Evolutionary conservation across 2,888 invertebrate species (phyloP).

Genomic region (Oxyscelio sp.): DNA sequence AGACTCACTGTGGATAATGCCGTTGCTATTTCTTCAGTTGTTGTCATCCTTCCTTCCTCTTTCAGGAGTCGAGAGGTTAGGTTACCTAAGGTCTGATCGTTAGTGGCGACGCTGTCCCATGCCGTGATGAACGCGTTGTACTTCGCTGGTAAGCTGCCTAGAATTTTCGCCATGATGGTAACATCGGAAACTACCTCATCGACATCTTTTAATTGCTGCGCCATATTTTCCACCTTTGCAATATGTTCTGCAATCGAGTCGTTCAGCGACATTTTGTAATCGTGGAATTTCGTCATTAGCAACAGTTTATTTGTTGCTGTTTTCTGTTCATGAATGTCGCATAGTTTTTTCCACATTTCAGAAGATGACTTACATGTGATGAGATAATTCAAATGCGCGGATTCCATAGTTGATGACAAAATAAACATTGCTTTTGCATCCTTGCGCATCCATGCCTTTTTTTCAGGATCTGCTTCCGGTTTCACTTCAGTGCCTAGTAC

Average conservation of each 20-base stretch:
- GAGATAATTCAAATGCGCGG: slow-evolving; percentile 66
- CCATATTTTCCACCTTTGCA: slow-evolving; percentile 69
- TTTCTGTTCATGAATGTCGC: slow-evolving; percentile 75
- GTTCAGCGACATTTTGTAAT: slow-evolving; percentile 61
- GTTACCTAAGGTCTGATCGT: slow-evolving; percentile 55
- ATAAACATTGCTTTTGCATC: slow-evolving; percentile 78
- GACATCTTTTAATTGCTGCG: slow-evolving; percentile 67
- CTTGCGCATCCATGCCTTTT: too few species aligned
- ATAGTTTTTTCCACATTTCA: slow-evolving; percentile 76
- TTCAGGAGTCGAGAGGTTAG: slow-evolving; percentile 69
- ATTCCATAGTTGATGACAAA: slow-evolving; percentile 74
- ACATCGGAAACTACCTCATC: slow-evolving; percentile 62
- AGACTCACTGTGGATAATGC: slow-evolving; percentile 35
- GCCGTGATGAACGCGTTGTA: slow-evolving; percentile 74
- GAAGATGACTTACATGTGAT: slow-evolving; percentile 71
- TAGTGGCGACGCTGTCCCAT: slow-evolving; percentile 67
- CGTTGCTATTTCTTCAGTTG: neutral
- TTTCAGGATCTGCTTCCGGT: too few species aligned
- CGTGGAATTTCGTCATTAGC: slow-evolving; percentile 72
- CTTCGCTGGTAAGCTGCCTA: slow-evolving; percentile 73
- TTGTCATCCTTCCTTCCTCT: slow-evolving; percentile 61
- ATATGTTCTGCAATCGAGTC: slow-evolving; percentile 76
- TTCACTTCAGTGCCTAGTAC: too few species aligned
- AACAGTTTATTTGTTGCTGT: slow-evolving; percentile 75
- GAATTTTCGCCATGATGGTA: slow-evolving; percentile 74